These are phyloP conservation scores for Lysandra coridon DNA, from an alignment of 2,888 invertebrate species.

Conservation along the genomic window DNA sequence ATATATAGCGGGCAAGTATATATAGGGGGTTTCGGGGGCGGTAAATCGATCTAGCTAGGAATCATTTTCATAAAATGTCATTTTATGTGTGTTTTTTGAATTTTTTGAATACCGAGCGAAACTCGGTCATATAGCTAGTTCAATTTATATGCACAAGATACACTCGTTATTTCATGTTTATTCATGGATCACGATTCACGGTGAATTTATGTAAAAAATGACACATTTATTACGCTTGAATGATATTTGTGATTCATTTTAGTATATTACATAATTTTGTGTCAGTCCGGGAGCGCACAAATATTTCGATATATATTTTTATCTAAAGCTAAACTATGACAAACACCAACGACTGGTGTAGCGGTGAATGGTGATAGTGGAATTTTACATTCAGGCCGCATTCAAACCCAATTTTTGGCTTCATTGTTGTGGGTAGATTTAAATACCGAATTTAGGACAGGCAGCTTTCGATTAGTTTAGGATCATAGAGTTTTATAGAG, in stretches of 20 bases:
- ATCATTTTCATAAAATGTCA: too few relatives aligned
- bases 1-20: too few relatives aligned
- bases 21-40: too few relatives aligned
- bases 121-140: too few relatives aligned
- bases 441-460: background rate
- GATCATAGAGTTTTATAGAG: background rate
- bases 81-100: too few relatives aligned
- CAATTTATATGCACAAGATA: slow-evolving; percentile 2
- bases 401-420: background rate
- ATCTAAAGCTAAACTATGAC: slow-evolving; percentile 10
- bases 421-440: background rate
- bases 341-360: too few relatives aligned
- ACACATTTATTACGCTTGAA: slow-evolving; percentile 21
- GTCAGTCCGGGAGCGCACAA: background rate
- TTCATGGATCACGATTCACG: slow-evolving; percentile 11
- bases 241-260: slow-evolving; percentile 29
- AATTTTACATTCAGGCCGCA: background rate
- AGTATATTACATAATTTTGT: slow-evolving; percentile 18
- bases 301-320: slow-evolving; percentile 10
- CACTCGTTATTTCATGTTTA: slow-evolving; percentile 22
- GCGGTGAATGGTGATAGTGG: background rate
- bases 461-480: background rate
- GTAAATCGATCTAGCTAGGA: too few relatives aligned
- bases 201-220: slow-evolving; percentile 29
- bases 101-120: too few relatives aligned